phyloP scores from a whole-genome alignment of 2,113 vertebrate species.

The Caracal caracal region DNA sequence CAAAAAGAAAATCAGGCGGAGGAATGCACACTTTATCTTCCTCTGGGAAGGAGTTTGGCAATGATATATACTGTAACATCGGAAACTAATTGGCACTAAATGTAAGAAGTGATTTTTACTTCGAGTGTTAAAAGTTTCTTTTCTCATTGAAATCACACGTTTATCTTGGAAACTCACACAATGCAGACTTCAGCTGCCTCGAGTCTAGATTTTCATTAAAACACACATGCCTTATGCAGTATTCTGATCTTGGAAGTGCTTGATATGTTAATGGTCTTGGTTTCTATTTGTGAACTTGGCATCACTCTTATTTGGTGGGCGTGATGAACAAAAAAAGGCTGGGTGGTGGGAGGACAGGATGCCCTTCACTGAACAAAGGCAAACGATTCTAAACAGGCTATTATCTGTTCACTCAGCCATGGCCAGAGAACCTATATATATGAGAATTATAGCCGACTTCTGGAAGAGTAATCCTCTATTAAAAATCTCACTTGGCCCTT shows the following conservation, averaged over 20 bases:
- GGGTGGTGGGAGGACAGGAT: conserved; percentile 32
- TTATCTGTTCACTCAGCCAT: conserved; percentile 48
- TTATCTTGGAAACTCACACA: conserved; percentile 49
- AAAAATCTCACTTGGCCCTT: conserved; percentile 5
- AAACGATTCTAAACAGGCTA: conserved; percentile 32
- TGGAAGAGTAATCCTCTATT: conserved; percentile 54
- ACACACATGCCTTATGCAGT: not conserved
- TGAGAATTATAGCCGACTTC: not conserved
- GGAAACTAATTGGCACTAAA: conserved; percentile 24
- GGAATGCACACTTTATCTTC: not conserved
- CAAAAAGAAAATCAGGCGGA: not conserved
- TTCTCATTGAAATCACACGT: conserved; percentile 25
- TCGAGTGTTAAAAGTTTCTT: conserved; percentile 10
- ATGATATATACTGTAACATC: not conserved
- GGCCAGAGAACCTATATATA: not conserved
- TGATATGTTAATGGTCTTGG: conserved; percentile 60
- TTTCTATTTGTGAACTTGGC: conserved; percentile 54
- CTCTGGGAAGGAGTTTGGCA: not conserved
- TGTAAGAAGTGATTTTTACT: conserved; percentile 49
- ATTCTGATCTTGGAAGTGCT: conserved; percentile 56
- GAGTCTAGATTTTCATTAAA: conserved; percentile 52
- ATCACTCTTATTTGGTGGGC: conserved; percentile 47
- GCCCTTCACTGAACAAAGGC: conserved; percentile 54
- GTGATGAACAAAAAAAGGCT: not conserved
- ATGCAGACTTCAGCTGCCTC: not conserved